Evolutionary conservation across 2,888 invertebrate species (phyloP).

Genomic region (Melitaea athalia): DNA sequence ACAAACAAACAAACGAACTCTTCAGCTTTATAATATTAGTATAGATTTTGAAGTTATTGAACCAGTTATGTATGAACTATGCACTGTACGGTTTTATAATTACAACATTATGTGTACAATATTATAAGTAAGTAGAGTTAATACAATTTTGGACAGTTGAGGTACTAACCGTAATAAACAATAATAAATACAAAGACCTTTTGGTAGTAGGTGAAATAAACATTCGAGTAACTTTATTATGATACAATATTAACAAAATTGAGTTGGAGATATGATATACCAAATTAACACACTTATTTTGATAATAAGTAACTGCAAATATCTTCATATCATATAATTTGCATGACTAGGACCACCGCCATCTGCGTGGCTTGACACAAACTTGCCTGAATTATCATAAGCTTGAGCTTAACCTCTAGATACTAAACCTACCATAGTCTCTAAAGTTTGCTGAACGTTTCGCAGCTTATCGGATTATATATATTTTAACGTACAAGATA

Average conservation of each 20-base stretch:
- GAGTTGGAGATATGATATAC: not conserved
- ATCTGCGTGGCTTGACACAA: not conserved
- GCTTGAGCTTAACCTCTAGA: slow-evolving; percentile 2
- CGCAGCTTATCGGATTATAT: slow-evolving; percentile 32
- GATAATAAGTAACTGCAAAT: not conserved
- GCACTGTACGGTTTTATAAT: too few species aligned
- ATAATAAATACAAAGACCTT: too few species aligned
- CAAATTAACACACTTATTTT: not conserved
- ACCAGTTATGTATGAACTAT: not conserved
- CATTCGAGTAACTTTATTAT: too few species aligned
- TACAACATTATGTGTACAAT: too few species aligned
- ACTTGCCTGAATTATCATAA: slow-evolving; percentile 10
- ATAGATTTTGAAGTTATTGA: not conserved
- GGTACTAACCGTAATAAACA: not conserved
- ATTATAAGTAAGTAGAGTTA: too few species aligned
- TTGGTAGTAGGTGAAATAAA: too few species aligned
- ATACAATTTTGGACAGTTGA: too few species aligned
- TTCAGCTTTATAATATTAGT: too few species aligned
- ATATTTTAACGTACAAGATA: slow-evolving; percentile 13
- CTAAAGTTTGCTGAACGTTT: slow-evolving; percentile 30
- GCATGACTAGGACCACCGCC: not conserved
- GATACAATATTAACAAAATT: too few species aligned
- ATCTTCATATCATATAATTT: slow-evolving; percentile 5
- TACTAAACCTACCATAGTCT: slow-evolving; percentile 23
- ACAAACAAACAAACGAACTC: too few species aligned